A percentile compares a stretch with the other conserved stretches of the same genome.
phyloP scores from a whole-genome alignment of 2,888 invertebrate genomes.

The Eutolmus rufibarbis region DNA sequence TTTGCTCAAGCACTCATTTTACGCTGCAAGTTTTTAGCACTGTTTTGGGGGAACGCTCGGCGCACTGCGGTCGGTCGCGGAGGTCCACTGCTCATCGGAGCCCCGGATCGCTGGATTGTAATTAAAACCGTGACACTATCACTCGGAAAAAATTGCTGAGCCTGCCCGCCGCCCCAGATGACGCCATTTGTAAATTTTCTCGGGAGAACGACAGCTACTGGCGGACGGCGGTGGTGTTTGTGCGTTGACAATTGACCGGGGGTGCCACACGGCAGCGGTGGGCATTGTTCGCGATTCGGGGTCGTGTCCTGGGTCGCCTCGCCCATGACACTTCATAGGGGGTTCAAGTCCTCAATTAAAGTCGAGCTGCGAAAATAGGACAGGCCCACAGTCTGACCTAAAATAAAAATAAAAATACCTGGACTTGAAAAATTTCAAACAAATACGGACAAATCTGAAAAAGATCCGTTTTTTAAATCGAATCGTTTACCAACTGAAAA shows the following conservation, averaged over 20 bases:
- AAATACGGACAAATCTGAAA: no score
- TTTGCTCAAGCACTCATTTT: constrained; percentile 12
- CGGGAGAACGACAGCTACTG: constrained; percentile 21
- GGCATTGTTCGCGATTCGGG: background rate
- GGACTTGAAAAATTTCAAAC: no score
- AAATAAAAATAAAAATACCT: no score
- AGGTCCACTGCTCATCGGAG: background rate
- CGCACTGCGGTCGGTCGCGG: background rate
- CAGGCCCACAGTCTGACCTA: background rate
- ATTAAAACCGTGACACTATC: constrained; percentile 16
- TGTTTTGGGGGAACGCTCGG: background rate
- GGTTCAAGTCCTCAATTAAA: background rate
- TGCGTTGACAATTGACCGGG: background rate
- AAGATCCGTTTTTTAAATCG: no score
- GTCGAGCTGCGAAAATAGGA: background rate
- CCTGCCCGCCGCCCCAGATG: constrained; percentile 40
- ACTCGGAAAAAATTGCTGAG: constrained; percentile 19
- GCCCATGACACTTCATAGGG: background rate
- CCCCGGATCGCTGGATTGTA: background rate
- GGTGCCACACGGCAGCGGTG: background rate
- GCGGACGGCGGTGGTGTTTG: background rate
- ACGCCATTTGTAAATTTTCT: constrained; percentile 43
- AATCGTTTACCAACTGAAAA: no score
- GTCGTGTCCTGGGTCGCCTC: background rate
- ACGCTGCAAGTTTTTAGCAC: background rate